These are phyloP conservation scores for Pelvicachromis taeniatus DNA, from an alignment of 2,113 vertebrate species.

Conservation along the genomic window DNA sequence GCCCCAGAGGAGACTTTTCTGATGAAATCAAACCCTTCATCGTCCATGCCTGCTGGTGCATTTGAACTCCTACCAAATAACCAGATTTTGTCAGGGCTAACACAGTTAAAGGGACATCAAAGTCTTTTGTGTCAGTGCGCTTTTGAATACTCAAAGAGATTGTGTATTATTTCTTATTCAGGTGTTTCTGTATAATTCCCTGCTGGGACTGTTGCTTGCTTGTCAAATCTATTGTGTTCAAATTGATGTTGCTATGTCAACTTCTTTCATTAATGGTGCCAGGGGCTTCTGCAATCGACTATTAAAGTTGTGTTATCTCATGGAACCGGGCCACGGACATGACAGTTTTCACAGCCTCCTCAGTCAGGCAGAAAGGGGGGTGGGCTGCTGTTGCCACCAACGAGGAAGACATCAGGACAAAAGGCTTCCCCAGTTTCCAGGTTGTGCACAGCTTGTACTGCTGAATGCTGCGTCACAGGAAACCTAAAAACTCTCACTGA, in stretches of 20 bases:
- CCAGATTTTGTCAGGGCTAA: constrained; percentile 8
- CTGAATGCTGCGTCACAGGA: background rate
- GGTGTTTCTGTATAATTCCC: constrained; percentile 10
- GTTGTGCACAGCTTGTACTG: background rate
- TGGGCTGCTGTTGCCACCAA: constrained; percentile 1
- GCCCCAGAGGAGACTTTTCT: constrained; percentile 36
- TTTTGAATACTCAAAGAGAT: constrained; percentile 23
- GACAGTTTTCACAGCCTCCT: constrained; percentile 43
- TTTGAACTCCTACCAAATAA: constrained; percentile 22
- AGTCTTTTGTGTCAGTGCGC: background rate
- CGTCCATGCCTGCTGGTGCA: constrained; percentile 8
- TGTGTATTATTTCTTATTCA: constrained; percentile 12
- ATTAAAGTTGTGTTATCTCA: constrained; percentile 50
- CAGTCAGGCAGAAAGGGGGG: background rate
- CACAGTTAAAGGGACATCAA: background rate
- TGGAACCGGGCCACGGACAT: constrained; percentile 13
- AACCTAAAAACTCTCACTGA: background rate
- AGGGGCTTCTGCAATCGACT: constrained; percentile 7
- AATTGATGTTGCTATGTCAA: constrained; percentile 39
- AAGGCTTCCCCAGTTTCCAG: background rate
- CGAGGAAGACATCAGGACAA: background rate
- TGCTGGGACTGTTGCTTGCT: constrained; percentile 13
- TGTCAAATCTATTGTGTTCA: constrained; percentile 33
- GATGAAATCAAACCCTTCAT: constrained; percentile 37
- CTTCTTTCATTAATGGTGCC: constrained; percentile 37